Evolutionary conservation across 2,113 vertebrate species (phyloP).

Genomic region (Epinephelus cyanopodus): DNA sequence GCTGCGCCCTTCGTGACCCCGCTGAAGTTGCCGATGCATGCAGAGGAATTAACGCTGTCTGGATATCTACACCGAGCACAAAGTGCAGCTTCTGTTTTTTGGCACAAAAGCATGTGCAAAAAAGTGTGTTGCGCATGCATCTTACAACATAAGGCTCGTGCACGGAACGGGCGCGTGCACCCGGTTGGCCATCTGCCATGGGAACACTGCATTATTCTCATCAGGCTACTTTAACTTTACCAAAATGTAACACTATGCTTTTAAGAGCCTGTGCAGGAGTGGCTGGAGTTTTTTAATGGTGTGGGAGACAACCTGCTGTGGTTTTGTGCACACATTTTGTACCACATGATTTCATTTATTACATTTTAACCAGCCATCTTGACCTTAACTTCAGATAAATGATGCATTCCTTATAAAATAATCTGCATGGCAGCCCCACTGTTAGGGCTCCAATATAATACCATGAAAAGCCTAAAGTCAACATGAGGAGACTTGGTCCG

Average conservation of each 20-base stretch:
- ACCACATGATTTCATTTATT: background rate
- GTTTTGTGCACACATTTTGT: background rate
- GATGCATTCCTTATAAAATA: background rate
- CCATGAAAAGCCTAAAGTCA: background rate
- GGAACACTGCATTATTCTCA: too few relatives aligned
- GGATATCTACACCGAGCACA: background rate
- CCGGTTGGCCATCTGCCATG: background rate
- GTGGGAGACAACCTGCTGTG: too few relatives aligned
- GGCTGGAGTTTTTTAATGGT: too few relatives aligned
- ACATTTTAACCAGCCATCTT: background rate
- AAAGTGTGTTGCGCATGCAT: too few relatives aligned
- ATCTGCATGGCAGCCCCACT: background rate
- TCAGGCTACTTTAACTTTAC: too few relatives aligned
- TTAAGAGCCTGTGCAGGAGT: too few relatives aligned
- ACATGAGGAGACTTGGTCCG: too few relatives aligned
- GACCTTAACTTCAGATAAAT: background rate
- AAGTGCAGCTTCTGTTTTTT: background rate
- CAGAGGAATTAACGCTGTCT: background rate
- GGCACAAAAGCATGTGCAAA: too few relatives aligned
- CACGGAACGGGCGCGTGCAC: background rate
- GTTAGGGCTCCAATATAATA: too few relatives aligned
- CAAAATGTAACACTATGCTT: background rate
- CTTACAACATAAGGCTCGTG: too few relatives aligned
- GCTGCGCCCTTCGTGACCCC: background rate
- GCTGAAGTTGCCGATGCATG: background rate